phyloP scores from a whole-genome alignment of 2,113 vertebrate species.

The Arenaria interpres region DNA sequence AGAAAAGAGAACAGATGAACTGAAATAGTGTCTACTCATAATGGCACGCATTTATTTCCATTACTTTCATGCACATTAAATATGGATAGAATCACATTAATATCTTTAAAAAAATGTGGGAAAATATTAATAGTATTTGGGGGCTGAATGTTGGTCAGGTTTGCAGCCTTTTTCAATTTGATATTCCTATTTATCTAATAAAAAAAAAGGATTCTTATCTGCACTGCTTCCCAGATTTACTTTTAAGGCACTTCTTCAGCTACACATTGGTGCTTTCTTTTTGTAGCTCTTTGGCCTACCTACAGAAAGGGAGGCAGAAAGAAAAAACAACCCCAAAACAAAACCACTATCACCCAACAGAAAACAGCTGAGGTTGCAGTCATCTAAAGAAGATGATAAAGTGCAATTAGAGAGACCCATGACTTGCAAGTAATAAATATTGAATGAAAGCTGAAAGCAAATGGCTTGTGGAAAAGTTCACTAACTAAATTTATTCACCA shows the following conservation, averaged over 20 bases:
- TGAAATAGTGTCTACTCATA: neutral
- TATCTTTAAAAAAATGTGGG: neutral
- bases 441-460: slow-evolving; percentile 17
- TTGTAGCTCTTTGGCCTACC: neutral
- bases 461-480: neutral
- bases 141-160: neutral
- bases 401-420: neutral
- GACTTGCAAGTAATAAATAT: slow-evolving; percentile 16
- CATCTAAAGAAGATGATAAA: neutral
- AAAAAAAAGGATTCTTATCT: neutral
- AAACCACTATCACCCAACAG: neutral
- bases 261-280: neutral
- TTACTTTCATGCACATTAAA: neutral
- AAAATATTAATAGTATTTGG: neutral
- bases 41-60: neutral
- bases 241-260: neutral
- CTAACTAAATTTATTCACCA: neutral
- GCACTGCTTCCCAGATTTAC: neutral
- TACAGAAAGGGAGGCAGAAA: neutral
- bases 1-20: neutral
- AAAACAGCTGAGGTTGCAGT: neutral
- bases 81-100: neutral
- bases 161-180: neutral
- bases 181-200: neutral
- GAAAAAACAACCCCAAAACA: neutral